Base-by-base conservation (phyloP, 2,888 invertebrate species). In the Leucophenga montana region DNA sequence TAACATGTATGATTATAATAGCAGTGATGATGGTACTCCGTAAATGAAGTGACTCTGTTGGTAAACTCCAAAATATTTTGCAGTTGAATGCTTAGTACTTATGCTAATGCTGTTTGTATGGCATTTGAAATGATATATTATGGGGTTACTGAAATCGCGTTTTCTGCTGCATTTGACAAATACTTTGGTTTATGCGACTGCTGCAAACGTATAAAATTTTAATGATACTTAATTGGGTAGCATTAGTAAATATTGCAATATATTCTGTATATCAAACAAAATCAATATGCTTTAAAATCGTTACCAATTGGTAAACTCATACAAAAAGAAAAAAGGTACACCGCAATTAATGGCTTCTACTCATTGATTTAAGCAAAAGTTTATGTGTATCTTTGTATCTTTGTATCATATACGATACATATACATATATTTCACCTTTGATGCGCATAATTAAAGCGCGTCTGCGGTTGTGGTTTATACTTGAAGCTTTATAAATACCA, bases 401-500 rank as follows among this genome's bases (percentile, higher is more conserved):
- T 27, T 27, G 4, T 27, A 27, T 27, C 27, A 4, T 27, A 27
- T 27, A 27, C 4, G 4, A 4, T 27, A 27, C n/a, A n/a, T n/a
- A n/a, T 27, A 27, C 4, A 27, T 39, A 11, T 39, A 39, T 8
- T 39, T 39, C 39, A 39, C 39, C 39, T 39, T 39, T 39, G 39
- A 39, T 39, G 39, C 39, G 39, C 39, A 39, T 39, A 39, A 39
- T 39, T 39, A 39, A 59, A 50, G 16, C 50, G 48, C 62, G 59
- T 57, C 48, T 64, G 62, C 27, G 62, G 62, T 64, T 64, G 62
- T 20, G 48, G 62, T 27, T 61, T 18, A 61, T 39, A 20, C 44
- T 61, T 64, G 33, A 64, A 22, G 22, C 62, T 20, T 48, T 48
- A 48, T 48, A 46, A 64, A 48, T 64, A 48, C 48, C n/a, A 46